Evolutionary conservation across 1,140 invertebrate genomes (phyloP).

Genomic region (Popillia japonica): DNA sequence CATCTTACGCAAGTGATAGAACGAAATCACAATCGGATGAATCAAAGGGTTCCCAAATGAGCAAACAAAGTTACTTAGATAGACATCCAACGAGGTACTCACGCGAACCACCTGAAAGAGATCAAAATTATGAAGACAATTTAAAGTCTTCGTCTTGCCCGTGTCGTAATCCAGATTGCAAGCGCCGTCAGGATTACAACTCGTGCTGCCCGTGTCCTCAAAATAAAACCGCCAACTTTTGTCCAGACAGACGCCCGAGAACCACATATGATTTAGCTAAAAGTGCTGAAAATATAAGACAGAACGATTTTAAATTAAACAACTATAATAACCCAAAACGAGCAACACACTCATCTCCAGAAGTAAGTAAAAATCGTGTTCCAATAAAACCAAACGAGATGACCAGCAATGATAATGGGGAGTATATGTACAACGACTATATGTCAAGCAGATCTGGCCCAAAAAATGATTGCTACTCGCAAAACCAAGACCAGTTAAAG

Average conservation of each 20-base stretch:
- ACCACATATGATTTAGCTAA: slow-evolving; percentile 33
- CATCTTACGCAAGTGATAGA: neutral
- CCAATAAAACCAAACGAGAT: slow-evolving; percentile 26
- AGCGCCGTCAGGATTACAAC: neutral
- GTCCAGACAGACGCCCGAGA: slow-evolving; percentile 14
- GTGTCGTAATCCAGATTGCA: slow-evolving; percentile 30
- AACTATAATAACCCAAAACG: neutral
- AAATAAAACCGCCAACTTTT: neutral
- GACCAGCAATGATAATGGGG: slow-evolving; percentile 5
- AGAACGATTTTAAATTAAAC: neutral
- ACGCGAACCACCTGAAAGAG: slow-evolving; percentile 44
- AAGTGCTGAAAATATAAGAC: slow-evolving; percentile 37
- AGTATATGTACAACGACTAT: slow-evolving; percentile 28
- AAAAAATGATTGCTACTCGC: slow-evolving; percentile 7
- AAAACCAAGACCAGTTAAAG: neutral
- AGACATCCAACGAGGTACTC: slow-evolving; percentile 40
- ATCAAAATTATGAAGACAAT: slow-evolving; percentile 38
- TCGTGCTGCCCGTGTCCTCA: neutral
- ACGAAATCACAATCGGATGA: neutral
- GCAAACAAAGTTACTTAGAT: neutral
- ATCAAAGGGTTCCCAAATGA: slow-evolving; percentile 18
- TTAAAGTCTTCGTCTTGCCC: neutral
- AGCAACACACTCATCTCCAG: slow-evolving; percentile 3
- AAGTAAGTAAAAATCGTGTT: slow-evolving; percentile 30
- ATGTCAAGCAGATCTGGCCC: neutral